A percentile compares a stretch with the other conserved stretches of the same genome.
phyloP scores from a whole-genome alignment of 2,888 invertebrate genomes.

The Crematogaster levior region DNA sequence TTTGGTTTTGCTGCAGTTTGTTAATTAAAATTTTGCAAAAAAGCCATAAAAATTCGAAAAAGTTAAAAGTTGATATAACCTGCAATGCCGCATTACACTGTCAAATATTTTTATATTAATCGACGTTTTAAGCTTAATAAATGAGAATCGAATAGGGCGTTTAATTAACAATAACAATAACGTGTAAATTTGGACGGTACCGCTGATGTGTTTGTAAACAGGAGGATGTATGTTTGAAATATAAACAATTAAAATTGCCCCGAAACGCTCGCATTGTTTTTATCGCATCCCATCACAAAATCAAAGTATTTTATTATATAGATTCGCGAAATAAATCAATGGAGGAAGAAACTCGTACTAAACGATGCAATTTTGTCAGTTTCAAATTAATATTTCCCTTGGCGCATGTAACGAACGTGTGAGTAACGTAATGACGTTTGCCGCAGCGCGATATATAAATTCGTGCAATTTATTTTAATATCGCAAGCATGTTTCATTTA shows the following conservation, averaged over 20 bases:
- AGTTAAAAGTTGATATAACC: not conserved
- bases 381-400: slow-evolving; percentile 26
- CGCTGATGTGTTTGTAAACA: not conserved
- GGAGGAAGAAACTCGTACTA: not conserved
- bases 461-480: slow-evolving; percentile 12
- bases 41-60: not conserved
- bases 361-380: slow-evolving; percentile 21
- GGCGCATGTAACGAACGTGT: not conserved
- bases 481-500: not conserved
- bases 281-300: slow-evolving; percentile 23
- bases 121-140: slow-evolving; percentile 11
- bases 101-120: slow-evolving; percentile 8
- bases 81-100: not conserved
- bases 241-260: slow-evolving; percentile 43
- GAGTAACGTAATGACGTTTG: slow-evolving; percentile 13
- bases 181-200: slow-evolving; percentile 11
- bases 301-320: slow-evolving; percentile 30
- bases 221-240: not conserved
- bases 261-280: slow-evolving; percentile 5
- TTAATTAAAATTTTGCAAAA: slow-evolving; percentile 8
- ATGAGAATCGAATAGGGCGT: slow-evolving; percentile 3
- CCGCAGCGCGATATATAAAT: not conserved
- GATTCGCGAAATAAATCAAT: slow-evolving; percentile 21
- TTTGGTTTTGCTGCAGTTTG: not conserved
- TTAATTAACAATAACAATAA: slow-evolving; percentile 43